Conservation (phyloP, 2,888 invertebrate species). For the Rapana venosa region DNA sequence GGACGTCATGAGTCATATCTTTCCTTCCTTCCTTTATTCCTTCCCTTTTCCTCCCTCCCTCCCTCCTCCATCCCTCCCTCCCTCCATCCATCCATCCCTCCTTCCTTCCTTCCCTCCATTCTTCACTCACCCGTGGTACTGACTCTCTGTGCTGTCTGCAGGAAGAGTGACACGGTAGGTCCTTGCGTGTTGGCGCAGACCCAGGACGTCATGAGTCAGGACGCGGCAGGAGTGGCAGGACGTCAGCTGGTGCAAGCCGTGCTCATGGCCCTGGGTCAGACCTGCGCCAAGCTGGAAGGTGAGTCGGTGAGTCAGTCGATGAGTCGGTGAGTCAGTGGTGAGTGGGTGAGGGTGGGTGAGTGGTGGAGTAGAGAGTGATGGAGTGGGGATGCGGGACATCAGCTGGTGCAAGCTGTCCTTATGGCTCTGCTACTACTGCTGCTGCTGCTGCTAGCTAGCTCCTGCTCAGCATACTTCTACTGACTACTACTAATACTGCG, state of each 20-base stretch:
- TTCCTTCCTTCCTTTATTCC: no score
- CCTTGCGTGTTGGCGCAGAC: slow-evolving; percentile 4
- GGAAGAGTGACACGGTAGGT: slow-evolving; percentile 8
- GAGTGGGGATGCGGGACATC: no score
- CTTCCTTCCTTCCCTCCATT: no score
- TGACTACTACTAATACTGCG: neutral
- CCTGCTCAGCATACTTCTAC: neutral
- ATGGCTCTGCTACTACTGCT: neutral
- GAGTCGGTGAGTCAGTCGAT: neutral
- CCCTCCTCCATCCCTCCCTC: no score
- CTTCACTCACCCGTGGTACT: no score
- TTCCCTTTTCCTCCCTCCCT: no score
- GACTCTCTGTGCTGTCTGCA: no score
- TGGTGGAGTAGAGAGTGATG: neutral
- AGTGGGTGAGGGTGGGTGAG: neutral
- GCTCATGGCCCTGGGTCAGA: neutral
- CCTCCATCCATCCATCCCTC: no score
- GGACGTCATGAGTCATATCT: neutral
- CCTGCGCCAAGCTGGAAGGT: slow-evolving; percentile 10
- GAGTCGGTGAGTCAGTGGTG: no score
- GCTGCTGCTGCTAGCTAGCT: neutral
- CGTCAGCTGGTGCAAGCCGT: slow-evolving; percentile 11
- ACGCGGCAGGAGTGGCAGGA: neutral
- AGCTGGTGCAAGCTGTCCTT: neutral
- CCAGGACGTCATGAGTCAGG: neutral